These are phyloP conservation scores for Poeciliopsis prolifica DNA, from an alignment of 2,113 vertebrate genomes.

Conservation along the genomic window DNA sequence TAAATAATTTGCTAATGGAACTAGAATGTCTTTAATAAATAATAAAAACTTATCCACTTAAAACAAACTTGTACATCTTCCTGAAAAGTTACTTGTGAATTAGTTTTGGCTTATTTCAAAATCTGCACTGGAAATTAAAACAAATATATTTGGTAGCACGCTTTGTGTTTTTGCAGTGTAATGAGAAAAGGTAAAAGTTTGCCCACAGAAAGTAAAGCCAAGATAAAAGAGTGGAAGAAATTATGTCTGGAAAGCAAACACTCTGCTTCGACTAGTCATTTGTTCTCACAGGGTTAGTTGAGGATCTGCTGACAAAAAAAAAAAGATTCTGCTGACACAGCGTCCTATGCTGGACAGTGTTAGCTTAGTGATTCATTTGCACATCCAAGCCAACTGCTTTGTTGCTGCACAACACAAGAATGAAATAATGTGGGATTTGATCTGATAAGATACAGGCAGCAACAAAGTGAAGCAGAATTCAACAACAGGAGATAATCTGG, in stretches of 20 bases:
- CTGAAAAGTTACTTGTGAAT: too few species aligned
- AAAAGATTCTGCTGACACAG: neutral
- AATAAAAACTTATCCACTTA: too few species aligned
- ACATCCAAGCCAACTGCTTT: slow-evolving; percentile 12
- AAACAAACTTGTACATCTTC: too few species aligned
- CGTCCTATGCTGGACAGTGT: neutral
- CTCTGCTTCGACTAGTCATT: neutral
- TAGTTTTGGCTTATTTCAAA: too few species aligned
- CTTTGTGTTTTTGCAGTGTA: neutral
- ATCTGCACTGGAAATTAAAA: too few species aligned
- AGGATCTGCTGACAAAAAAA: slow-evolving; percentile 6
- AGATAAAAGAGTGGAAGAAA: neutral
- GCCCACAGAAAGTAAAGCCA: slow-evolving; percentile 2
- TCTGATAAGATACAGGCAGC: slow-evolving; percentile 24
- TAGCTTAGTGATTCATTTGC: slow-evolving; percentile 24
- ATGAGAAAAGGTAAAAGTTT: neutral
- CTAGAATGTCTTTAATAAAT: too few species aligned
- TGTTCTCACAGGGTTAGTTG: slow-evolving; percentile 9
- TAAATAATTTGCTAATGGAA: too few species aligned
- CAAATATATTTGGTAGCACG: too few species aligned
- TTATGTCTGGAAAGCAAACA: neutral
- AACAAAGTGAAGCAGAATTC: neutral
- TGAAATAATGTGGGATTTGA: slow-evolving; percentile 26
- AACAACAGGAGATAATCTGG: slow-evolving; percentile 18
- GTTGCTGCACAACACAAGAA: slow-evolving; percentile 12